These are phyloP conservation scores for Epinotia ramella DNA, from an alignment of 2,888 invertebrate species.

Conservation along the genomic window DNA sequence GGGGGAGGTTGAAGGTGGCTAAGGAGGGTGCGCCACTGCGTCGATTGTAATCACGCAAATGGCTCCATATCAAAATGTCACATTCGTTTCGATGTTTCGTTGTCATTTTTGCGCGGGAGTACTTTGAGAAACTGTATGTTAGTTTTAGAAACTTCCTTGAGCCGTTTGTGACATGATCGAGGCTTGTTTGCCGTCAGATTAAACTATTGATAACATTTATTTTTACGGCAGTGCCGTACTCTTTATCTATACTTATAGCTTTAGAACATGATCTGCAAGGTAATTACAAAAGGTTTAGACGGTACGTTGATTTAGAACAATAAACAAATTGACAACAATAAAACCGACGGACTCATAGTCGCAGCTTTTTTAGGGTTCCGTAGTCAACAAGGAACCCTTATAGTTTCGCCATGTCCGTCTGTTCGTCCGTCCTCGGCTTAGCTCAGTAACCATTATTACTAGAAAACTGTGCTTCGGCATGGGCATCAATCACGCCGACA, in stretches of 20 bases:
- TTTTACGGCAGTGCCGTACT: not conserved
- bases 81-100: constrained; percentile 77
- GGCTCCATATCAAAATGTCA: constrained; percentile 83
- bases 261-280: not conserved
- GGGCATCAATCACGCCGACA: no score
- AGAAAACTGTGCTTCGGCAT: no score
- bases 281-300: not conserved
- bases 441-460: no score
- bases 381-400: no score
- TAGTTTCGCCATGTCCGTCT: no score
- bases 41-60: constrained; percentile 85
- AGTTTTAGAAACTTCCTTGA: constrained; percentile 46
- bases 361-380: not conserved
- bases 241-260: not conserved
- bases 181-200: constrained; percentile 28
- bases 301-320: not conserved
- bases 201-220: not conserved
- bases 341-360: not conserved
- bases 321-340: no score
- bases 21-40: constrained; percentile 80
- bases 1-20: constrained; percentile 63
- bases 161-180: constrained; percentile 15
- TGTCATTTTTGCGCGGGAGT: constrained; percentile 70
- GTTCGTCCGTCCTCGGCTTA: no score
- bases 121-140: constrained; percentile 49